These are phyloP conservation scores for Cosmia pyralina DNA, from an alignment of 2,888 invertebrate genomes.

Conservation along the genomic window DNA sequence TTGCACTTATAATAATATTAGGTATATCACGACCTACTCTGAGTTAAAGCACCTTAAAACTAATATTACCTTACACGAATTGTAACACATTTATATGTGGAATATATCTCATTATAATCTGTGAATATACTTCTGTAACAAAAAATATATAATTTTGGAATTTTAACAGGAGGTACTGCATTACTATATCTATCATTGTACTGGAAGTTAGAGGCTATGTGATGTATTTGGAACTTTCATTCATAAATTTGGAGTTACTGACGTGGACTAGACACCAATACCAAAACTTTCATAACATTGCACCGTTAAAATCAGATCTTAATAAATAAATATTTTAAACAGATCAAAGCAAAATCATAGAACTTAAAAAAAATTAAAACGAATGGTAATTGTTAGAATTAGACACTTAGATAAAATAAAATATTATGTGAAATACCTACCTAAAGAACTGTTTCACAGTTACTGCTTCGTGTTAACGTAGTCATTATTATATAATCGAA, in stretches of 20 bases:
- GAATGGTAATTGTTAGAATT: conserved; percentile 86
- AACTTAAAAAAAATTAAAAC: conserved; percentile 84
- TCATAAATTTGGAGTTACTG: conserved; percentile 66
- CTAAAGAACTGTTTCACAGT: conserved; percentile 86
- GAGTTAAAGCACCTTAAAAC: conserved; percentile 88
- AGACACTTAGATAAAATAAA: conserved; percentile 84
- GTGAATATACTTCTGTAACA: conserved; percentile 82
- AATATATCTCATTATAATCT: conserved; percentile 80
- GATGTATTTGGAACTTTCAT: conserved; percentile 71
- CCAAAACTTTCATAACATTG: conserved; percentile 68
- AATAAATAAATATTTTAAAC: conserved; percentile 80
- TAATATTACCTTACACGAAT: conserved; percentile 76
- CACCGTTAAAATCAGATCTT: conserved; percentile 86
- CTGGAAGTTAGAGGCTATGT: conserved; percentile 80
- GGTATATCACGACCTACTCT: conserved; percentile 84
- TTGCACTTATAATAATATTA: conserved; percentile 75
- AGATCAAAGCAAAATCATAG: conserved; percentile 90
- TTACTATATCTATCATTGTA: conserved; percentile 77
- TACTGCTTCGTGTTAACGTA: conserved; percentile 75
- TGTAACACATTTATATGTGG: conserved; percentile 78
- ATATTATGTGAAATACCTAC: conserved; percentile 85
- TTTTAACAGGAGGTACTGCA: conserved; percentile 86
- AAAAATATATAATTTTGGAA: conserved; percentile 84
- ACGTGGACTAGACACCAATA: conserved; percentile 70
- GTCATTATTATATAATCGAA: conserved; percentile 70